Base-by-base conservation (phyloP, 2,888 invertebrate species). In the Cheilosia vernalis region DNA sequence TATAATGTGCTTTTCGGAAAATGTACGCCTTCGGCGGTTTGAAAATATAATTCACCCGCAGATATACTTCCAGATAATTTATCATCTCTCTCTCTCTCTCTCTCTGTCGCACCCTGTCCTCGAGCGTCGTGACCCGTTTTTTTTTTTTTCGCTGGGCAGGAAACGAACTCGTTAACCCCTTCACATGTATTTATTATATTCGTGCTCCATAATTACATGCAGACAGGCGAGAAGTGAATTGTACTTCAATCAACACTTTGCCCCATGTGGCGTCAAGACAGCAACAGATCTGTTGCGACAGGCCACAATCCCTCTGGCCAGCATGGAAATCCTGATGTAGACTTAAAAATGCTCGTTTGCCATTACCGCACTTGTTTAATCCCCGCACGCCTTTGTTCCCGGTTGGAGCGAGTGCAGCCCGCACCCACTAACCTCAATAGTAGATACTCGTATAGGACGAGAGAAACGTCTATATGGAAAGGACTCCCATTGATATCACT, bases 221-320 rank as follows among this genome's bases (percentile, higher is more conserved):
- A 63, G 55, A 63, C 80, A 69, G 67, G 67, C 53, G 21, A 70
- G 21, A 15, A 73, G 58, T 80, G 30, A 5, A 15, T 79, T 73
- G 42, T 60, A 73, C 64, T 72, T 72, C 72, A 64, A 79, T 79
- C 64, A 61, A 19, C 53, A 73, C 58, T 73, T 66, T 19, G 58
- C 64, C 42, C 49, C 51, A 60, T 66, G 42, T 30, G n/a, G 55
- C 47, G 51, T 40, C 21, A 9, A 21, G 64, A 42, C n/a, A 9
- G 61, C n/a, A 1, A 44, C 44, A 44, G 60, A 49, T n/a, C 44
- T 5, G 47, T 47, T 47, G 30, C 37, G 51, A 51, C 51, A 27
- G 51, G 24, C 24, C 47, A 7, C 47, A 47, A 17, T 17, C 24
- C 21, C 51, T 51, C 21, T 24, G 51, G 15, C 21, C 51, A 7